Evolutionary conservation across 2,888 invertebrate species (phyloP).

Genomic region (Mantis religiosa): DNA sequence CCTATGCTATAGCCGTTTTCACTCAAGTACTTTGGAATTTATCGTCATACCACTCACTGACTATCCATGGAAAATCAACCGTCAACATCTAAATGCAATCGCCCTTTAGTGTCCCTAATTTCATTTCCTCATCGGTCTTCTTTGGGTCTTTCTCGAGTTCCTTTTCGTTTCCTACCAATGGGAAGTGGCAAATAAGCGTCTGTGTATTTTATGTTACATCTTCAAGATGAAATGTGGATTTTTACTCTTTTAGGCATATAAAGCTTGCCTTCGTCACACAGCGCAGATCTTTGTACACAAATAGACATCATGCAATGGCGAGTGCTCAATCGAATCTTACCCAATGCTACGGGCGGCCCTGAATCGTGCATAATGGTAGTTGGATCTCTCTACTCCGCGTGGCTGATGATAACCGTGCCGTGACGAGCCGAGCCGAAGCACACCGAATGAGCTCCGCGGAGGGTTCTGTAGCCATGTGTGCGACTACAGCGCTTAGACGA

Average conservation of each 20-base stretch:
- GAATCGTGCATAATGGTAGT: slow-evolving; percentile 22
- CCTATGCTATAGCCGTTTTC: background rate
- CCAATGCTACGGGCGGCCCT: slow-evolving; percentile 16
- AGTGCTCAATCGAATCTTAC: slow-evolving; percentile 22
- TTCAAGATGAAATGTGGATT: slow-evolving; percentile 22
- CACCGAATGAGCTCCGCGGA: background rate
- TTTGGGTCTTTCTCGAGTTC: background rate
- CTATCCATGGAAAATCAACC: slow-evolving; percentile 6
- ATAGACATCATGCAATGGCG: slow-evolving; percentile 6
- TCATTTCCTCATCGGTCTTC: background rate
- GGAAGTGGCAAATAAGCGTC: slow-evolving; percentile 22
- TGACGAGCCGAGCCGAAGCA: slow-evolving; percentile 17
- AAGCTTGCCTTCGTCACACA: slow-evolving; percentile 21
- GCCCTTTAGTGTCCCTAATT: background rate
- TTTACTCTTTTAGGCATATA: slow-evolving; percentile 22
- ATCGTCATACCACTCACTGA: background rate
- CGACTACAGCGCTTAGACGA: slow-evolving; percentile 15
- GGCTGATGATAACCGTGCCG: slow-evolving; percentile 24
- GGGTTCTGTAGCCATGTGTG: slow-evolving; percentile 20
- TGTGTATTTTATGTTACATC: slow-evolving; percentile 25
- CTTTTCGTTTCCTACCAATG: slow-evolving; percentile 20
- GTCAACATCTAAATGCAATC: slow-evolving; percentile 5
- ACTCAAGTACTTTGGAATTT: slow-evolving; percentile 1
- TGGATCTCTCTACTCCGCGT: slow-evolving; percentile 20
- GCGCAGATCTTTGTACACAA: background rate